A percentile compares a stretch with the other conserved stretches of the same genome.
phyloP scores from a whole-genome alignment of 2,797 vertebrate species.

The Pogoniulus pusillus region DNA sequence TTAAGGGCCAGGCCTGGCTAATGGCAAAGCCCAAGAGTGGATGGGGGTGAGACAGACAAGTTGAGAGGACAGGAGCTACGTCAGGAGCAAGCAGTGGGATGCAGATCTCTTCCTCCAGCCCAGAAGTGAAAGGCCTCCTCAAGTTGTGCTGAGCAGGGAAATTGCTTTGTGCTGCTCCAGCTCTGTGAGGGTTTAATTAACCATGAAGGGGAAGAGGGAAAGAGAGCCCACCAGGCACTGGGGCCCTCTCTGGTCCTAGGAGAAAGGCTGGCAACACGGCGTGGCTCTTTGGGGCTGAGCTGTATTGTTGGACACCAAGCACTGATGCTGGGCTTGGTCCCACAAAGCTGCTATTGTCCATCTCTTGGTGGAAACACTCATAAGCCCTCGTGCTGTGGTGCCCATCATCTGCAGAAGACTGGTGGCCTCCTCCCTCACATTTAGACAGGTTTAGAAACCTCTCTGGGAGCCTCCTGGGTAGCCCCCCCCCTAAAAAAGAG shows the following conservation, averaged over 20 bases:
- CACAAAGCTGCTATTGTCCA: conserved; percentile 9
- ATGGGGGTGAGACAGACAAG: not conserved
- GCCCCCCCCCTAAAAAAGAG: not conserved
- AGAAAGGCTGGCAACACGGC: rapidly evolving
- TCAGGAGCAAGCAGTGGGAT: not conserved
- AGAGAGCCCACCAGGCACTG: not conserved
- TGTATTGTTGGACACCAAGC: not conserved
- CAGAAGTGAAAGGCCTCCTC: not conserved
- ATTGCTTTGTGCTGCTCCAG: not conserved
- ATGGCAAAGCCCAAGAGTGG: not conserved
- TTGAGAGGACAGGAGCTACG: not conserved
- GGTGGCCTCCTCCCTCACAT: not conserved
- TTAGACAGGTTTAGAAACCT: not conserved
- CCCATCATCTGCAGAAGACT: rapidly evolving
- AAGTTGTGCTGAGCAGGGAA: conserved; percentile 17
- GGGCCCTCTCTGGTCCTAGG: not conserved
- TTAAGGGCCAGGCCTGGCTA: not conserved
- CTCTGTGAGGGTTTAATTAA: conserved; percentile 36
- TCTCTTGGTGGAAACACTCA: not conserved
- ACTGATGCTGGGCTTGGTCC: not conserved
- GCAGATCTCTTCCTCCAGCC: not conserved
- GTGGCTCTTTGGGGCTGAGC: not conserved
- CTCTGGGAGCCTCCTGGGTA: not conserved
- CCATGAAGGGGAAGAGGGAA: not conserved
- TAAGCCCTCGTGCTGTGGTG: rapidly evolving